Conservation (phyloP, 2,113 vertebrate species). For the Lota lota region DNA sequence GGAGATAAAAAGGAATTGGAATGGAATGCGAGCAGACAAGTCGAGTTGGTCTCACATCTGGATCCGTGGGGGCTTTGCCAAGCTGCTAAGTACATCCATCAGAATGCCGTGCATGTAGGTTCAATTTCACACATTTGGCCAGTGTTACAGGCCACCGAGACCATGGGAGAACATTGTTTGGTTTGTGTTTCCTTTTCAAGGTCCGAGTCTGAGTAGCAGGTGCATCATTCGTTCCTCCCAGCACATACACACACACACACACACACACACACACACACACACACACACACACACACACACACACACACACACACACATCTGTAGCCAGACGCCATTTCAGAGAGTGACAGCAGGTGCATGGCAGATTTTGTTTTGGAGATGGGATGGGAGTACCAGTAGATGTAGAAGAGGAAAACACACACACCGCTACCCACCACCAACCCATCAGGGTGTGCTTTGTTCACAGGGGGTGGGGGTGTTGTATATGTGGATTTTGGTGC, state of each 20-base stretch:
- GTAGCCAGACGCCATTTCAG: too few species aligned
- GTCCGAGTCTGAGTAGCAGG: constrained; percentile 27
- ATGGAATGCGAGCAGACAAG: background rate
- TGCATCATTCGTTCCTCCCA: constrained; percentile 17
- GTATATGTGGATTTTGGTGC: constrained; percentile 13
- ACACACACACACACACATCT: too few species aligned
- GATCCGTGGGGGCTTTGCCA: background rate
- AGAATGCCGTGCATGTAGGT: constrained; percentile 19
- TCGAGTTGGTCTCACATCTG: constrained; percentile 4
- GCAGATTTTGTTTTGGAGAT: too few species aligned
- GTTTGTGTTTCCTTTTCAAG: background rate
- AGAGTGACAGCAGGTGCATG: too few species aligned
- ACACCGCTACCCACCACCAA: background rate
- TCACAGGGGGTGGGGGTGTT: constrained; percentile 1
- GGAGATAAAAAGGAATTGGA: background rate
- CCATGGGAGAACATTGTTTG: background rate
- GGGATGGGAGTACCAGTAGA: too few species aligned
- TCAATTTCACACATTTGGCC: constrained; percentile 27
- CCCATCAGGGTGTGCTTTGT: background rate
- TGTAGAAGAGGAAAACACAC: too few species aligned
- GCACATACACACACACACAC: background rate
- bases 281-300: too few species aligned
- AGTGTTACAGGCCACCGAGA: constrained; percentile 27
- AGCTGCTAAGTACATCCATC: constrained; percentile 8
- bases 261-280: too few species aligned